phyloP scores from a whole-genome alignment of 2,113 vertebrate species.

The Heterochromis multidens region DNA sequence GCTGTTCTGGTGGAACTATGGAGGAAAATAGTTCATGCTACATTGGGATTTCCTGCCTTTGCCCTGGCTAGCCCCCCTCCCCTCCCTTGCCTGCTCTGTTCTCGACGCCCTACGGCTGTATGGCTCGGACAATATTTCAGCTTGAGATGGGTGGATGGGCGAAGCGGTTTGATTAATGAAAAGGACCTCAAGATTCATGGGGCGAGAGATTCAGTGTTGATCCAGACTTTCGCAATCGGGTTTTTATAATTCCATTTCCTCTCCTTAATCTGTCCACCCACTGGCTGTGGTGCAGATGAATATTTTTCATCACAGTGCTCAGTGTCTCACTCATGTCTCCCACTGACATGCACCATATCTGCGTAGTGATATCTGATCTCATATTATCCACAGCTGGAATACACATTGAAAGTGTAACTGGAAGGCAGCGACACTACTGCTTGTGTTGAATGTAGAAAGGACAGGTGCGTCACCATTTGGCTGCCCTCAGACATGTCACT shows the following conservation, averaged over 20 bases:
- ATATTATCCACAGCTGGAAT: constrained; percentile 54
- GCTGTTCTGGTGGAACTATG: constrained; percentile 69
- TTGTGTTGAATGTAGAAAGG: constrained; percentile 13
- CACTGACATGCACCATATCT: constrained; percentile 5
- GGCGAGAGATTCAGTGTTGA: constrained; percentile 8
- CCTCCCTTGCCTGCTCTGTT: constrained; percentile 23
- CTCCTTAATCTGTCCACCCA: constrained; percentile 19
- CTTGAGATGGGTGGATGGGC: constrained; percentile 17
- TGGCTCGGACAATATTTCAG: constrained; percentile 41
- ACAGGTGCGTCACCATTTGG: constrained; percentile 77
- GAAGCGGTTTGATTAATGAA: constrained; percentile 22
- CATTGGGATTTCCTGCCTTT: constrained; percentile 77
- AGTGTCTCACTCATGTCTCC: constrained; percentile 1
- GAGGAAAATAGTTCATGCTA: constrained; percentile 76
- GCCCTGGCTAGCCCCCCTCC: constrained; percentile 34
- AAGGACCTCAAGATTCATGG: neutral
- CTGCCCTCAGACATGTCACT: constrained; percentile 52
- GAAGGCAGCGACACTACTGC: neutral
- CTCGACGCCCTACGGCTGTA: constrained; percentile 35
- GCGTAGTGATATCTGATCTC: constrained; percentile 32
- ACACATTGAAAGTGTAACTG: constrained; percentile 20
- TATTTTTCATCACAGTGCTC: neutral
- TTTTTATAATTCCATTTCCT: constrained; percentile 40
- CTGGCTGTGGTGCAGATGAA: neutral
- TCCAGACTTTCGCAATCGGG: constrained; percentile 33